phyloP scores from a whole-genome alignment of 1,140 invertebrate genomes.

The Drosophila murphyi region DNA sequence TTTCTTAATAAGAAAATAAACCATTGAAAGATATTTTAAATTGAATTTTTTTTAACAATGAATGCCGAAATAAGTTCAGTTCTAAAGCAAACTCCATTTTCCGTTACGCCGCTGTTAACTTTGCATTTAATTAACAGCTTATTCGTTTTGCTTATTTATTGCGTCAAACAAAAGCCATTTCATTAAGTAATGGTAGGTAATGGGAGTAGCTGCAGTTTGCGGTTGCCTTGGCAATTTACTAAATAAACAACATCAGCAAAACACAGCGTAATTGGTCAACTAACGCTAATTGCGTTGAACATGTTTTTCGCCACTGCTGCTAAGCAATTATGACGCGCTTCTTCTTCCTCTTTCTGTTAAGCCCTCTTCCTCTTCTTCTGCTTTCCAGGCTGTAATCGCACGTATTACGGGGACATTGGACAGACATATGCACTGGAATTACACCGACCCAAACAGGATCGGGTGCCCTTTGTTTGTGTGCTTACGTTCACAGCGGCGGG shows the following conservation, averaged over 20 bases:
- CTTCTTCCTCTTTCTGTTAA: neutral
- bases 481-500: slow-evolving; percentile 94
- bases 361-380: neutral
- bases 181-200: neutral
- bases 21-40: too few species aligned
- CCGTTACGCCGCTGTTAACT: slow-evolving; percentile 52
- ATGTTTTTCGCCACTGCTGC: slow-evolving; percentile 16
- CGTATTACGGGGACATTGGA: slow-evolving; percentile 93
- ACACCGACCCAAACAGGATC: slow-evolving; percentile 91
- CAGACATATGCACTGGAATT: slow-evolving; percentile 92
- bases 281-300: slow-evolving; percentile 70
- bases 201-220: slow-evolving; percentile 1
- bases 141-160: slow-evolving; percentile 28
- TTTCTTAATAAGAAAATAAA: neutral
- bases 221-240: slow-evolving; percentile 44
- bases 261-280: slow-evolving; percentile 60
- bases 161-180: slow-evolving; percentile 24
- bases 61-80: too few species aligned
- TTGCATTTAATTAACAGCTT: slow-evolving; percentile 37
- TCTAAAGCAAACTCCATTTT: too few species aligned
- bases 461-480: slow-evolving; percentile 93
- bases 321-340: slow-evolving; percentile 12
- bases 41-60: neutral
- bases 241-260: slow-evolving; percentile 22
- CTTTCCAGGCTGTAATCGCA: slow-evolving; percentile 91